These are phyloP conservation scores for Lindbergichthys nudifrons DNA, from an alignment of 2,797 vertebrate genomes.

Conservation along the genomic window DNA sequence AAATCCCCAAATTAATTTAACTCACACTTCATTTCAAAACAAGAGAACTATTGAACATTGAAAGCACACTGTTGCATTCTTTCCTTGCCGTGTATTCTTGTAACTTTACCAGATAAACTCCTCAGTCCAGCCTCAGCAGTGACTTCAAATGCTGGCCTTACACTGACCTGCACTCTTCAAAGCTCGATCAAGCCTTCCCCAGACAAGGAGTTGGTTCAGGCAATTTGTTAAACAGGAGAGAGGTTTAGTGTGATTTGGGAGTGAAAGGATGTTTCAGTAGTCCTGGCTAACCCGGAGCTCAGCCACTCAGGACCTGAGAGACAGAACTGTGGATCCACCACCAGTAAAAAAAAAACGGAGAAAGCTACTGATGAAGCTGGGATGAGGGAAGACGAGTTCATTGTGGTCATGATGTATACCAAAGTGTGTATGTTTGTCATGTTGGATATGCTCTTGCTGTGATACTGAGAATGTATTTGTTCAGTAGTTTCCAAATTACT, in stretches of 20 bases:
- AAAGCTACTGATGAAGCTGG: constrained; percentile 32
- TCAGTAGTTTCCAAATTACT: neutral
- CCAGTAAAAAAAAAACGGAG: constrained; percentile 4
- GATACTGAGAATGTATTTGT: neutral
- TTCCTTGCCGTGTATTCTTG: constrained; percentile 31
- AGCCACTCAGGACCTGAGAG: constrained; percentile 61
- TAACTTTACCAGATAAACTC: constrained; percentile 58
- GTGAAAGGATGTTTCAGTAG: constrained; percentile 75
- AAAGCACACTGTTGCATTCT: constrained; percentile 4
- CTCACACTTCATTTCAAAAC: neutral
- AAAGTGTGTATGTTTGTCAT: constrained; percentile 50
- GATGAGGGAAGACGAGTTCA: constrained; percentile 52
- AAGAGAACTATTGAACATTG: constrained; percentile 9
- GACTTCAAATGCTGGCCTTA: constrained; percentile 80
- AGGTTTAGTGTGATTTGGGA: constrained; percentile 79
- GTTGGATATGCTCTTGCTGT: constrained; percentile 47
- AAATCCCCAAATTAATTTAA: neutral
- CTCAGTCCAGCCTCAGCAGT: constrained; percentile 63
- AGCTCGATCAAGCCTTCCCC: constrained; percentile 79
- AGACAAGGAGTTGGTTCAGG: constrained; percentile 79
- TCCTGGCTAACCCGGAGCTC: constrained; percentile 70
- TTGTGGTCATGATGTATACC: constrained; percentile 52
- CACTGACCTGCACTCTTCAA: constrained; percentile 85
- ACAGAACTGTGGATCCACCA: constrained; percentile 40
- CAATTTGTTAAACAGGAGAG: constrained; percentile 84